These are phyloP conservation scores for Panonychus citri DNA, from an alignment of 1,140 invertebrate species.

Conservation along the genomic window DNA sequence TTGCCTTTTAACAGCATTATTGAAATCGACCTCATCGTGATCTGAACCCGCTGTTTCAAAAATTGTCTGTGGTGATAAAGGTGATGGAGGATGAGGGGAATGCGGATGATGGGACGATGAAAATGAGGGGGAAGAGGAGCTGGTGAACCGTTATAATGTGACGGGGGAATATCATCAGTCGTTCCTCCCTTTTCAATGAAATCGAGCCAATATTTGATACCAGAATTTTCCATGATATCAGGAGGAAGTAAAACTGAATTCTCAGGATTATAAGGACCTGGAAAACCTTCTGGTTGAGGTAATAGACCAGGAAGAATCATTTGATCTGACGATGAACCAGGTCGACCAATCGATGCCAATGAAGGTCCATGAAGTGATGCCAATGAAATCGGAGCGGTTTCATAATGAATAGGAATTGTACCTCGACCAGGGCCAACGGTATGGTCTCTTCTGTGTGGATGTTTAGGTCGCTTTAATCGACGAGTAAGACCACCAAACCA, in stretches of 20 bases:
- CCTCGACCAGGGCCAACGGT: background rate
- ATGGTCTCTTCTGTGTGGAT: background rate
- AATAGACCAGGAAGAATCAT: background rate
- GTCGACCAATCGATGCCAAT: background rate
- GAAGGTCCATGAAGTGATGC: background rate
- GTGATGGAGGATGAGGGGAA: background rate
- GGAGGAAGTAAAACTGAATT: conserved; percentile 3
- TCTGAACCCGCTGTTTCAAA: background rate
- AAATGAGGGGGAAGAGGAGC: background rate
- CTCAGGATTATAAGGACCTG: conserved; percentile 1
- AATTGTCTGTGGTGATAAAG: background rate
- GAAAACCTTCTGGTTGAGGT: conserved; percentile 1
- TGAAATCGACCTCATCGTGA: background rate
- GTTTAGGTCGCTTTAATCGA: background rate
- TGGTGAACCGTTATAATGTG: background rate
- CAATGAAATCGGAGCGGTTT: background rate
- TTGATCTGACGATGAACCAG: background rate
- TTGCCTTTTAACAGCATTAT: background rate
- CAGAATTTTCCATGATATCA: conserved; percentile 1
- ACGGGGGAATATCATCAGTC: background rate
- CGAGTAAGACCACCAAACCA: background rate
- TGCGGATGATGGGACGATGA: no score
- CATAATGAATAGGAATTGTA: background rate
- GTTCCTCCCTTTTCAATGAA: conserved; percentile 6
- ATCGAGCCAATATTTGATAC: conserved; percentile 10